Conservation (phyloP, 2,888 invertebrate genomes). For the Cetonia aurata region DNA sequence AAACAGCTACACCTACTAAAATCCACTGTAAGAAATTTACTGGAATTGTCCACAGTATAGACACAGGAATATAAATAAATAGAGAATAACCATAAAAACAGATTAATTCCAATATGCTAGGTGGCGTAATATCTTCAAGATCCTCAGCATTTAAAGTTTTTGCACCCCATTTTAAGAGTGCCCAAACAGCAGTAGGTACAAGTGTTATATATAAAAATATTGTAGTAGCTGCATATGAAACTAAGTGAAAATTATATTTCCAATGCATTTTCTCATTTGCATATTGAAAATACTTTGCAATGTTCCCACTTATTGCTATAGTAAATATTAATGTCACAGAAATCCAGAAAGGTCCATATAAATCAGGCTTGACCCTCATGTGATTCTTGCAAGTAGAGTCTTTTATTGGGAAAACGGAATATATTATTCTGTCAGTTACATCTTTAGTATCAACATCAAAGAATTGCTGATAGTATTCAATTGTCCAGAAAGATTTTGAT, state of each 20-base stretch:
- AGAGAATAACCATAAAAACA: slow-evolving; percentile 97
- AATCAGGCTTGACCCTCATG: slow-evolving; percentile 91
- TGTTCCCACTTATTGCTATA: slow-evolving; percentile 94
- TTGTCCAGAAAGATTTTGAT: slow-evolving; percentile 74
- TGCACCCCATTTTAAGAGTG: slow-evolving; percentile 84
- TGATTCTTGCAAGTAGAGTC: slow-evolving; percentile 85
- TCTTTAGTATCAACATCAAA: slow-evolving; percentile 95
- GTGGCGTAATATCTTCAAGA: slow-evolving; percentile 74
- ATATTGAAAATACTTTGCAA: slow-evolving; percentile 89
- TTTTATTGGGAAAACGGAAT: slow-evolving; percentile 87
- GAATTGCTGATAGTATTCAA: slow-evolving; percentile 89
- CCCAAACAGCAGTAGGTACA: slow-evolving; percentile 88
- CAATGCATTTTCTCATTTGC: slow-evolving; percentile 79
- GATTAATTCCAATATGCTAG: slow-evolving; percentile 86
- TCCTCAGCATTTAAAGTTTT: slow-evolving; percentile 73
- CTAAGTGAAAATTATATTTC: slow-evolving; percentile 94
- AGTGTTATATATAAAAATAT: slow-evolving; percentile 91
- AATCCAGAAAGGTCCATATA: slow-evolving; percentile 98
- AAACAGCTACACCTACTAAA: slow-evolving; percentile 83
- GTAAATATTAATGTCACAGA: slow-evolving; percentile 94
- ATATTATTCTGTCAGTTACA: slow-evolving; percentile 85
- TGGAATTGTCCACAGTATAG: slow-evolving; percentile 92
- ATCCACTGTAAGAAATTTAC: slow-evolving; percentile 87
- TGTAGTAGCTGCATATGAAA: slow-evolving; percentile 91
- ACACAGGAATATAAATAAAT: slow-evolving; percentile 93